Conservation (phyloP, 23 tunicate species). For the Ciona savignyi region DNA sequence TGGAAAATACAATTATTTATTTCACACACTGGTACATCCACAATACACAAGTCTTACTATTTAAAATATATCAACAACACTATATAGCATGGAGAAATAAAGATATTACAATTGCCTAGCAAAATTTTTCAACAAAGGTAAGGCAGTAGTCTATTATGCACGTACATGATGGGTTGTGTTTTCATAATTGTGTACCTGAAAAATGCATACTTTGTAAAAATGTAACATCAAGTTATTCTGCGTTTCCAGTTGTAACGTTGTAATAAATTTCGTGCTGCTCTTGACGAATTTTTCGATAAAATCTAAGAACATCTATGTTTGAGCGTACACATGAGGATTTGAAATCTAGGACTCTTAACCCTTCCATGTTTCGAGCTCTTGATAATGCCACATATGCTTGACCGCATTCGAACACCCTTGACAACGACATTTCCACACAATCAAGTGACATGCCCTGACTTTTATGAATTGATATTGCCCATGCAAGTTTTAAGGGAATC, state of each 20-base stretch:
- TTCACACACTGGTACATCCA: no score
- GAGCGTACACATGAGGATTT: slow-evolving; percentile 58
- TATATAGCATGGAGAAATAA: no score
- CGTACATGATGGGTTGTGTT: no score
- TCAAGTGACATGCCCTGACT: slow-evolving; percentile 98
- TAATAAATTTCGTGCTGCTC: slow-evolving; percentile 10
- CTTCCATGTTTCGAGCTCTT: slow-evolving; percentile 64
- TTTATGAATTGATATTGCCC: slow-evolving; percentile 98
- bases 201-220: no score
- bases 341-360: slow-evolving; percentile 68
- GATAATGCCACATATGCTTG: slow-evolving; percentile 98
- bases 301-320: slow-evolving; percentile 64
- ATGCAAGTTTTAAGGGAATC: slow-evolving; percentile 83
- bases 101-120: no score
- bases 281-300: slow-evolving; percentile 55
- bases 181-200: no score
- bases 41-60: no score
- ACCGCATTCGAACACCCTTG: slow-evolving; percentile 83
- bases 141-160: no score
- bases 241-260: not conserved
- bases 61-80: no score
- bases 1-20: no score
- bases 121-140: no score
- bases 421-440: slow-evolving; percentile 84
- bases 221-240: not conserved